Percentiles rank a stretch among this genome's conserved stretches.
These are phyloP conservation scores for Drosophila kepulauana DNA, from an alignment of 1,140 invertebrate species.

Conservation along the genomic window DNA sequence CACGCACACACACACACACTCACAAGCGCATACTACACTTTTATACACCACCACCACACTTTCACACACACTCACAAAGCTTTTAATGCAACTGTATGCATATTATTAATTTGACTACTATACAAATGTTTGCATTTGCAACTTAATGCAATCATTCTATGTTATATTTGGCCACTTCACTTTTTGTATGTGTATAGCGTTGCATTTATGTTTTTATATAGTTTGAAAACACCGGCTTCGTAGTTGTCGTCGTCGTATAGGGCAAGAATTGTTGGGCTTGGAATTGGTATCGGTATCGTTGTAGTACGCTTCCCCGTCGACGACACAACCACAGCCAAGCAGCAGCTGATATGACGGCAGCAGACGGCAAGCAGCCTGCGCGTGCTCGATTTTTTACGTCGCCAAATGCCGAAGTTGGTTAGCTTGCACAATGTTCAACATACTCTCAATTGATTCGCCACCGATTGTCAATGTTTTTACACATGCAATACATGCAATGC, in stretches of 20 bases:
- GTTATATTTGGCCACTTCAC: conserved; percentile 12
- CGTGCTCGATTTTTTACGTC: conserved; percentile 70
- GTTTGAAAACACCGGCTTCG: conserved; percentile 34
- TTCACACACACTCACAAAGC: conserved; percentile 6
- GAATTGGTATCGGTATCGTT: conserved; percentile 52
- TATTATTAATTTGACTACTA: conserved; percentile 14
- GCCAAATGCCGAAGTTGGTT: conserved; percentile 25
- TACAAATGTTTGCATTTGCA: conserved; percentile 6
- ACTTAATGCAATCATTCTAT: not conserved
- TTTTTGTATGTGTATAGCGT: not conserved
- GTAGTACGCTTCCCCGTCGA: conserved; percentile 42
- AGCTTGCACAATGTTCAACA: not conserved
- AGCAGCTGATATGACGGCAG: conserved; percentile 67
- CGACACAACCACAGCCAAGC: conserved; percentile 14
- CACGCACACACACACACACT: conserved; percentile 16
- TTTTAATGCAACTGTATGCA: conserved; percentile 24
- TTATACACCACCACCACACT: conserved; percentile 1
- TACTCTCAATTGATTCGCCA: not conserved
- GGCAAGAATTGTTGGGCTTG: conserved; percentile 25
- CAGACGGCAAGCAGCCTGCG: conserved; percentile 62
- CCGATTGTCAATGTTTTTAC: not conserved
- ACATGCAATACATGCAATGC: not conserved
- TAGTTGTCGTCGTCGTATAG: conserved; percentile 10
- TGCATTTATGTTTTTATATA: conserved; percentile 2
- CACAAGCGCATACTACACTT: conserved; percentile 2